Evolutionary conservation across 1,140 invertebrate genomes (phyloP).

Genomic region (Heliconius eleuchia): DNA sequence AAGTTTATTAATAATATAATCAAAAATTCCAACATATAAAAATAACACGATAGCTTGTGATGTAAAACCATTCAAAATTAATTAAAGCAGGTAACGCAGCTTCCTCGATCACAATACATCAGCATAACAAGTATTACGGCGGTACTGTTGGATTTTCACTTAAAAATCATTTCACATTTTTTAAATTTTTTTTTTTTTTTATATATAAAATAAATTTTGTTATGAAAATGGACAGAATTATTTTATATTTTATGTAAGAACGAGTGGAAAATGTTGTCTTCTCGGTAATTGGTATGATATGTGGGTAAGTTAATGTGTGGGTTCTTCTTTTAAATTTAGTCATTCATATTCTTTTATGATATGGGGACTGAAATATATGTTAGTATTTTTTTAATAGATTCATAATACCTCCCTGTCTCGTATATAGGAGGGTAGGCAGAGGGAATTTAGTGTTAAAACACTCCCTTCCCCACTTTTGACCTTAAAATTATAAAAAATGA

Average conservation of each 20-base stretch:
- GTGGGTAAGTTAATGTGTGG: not conserved
- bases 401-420: too few relatives aligned
- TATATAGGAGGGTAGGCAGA: too few relatives aligned
- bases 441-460: too few relatives aligned
- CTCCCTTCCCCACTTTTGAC: too few relatives aligned
- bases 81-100: constrained; percentile 33
- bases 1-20: not conserved
- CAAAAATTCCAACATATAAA: constrained; percentile 7
- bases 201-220: constrained; percentile 8
- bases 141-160: not conserved
- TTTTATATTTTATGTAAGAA: not conserved
- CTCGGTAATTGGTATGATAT: not conserved
- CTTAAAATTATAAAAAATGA: too few relatives aligned
- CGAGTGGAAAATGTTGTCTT: not conserved
- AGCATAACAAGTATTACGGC: constrained; percentile 21
- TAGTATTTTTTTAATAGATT: too few relatives aligned
- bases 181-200: not conserved
- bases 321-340: not conserved
- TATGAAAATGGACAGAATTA: not conserved
- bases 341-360: too few relatives aligned
- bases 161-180: constrained; percentile 4
- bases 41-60: constrained; percentile 21
- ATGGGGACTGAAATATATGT: too few relatives aligned
- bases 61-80: constrained; percentile 32
- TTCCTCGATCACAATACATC: constrained; percentile 21